A percentile compares a stretch with the other conserved stretches of the same genome.
phyloP scores from a whole-genome alignment of 2,113 vertebrate genomes.

The Myrmecophaga tridactyla region DNA sequence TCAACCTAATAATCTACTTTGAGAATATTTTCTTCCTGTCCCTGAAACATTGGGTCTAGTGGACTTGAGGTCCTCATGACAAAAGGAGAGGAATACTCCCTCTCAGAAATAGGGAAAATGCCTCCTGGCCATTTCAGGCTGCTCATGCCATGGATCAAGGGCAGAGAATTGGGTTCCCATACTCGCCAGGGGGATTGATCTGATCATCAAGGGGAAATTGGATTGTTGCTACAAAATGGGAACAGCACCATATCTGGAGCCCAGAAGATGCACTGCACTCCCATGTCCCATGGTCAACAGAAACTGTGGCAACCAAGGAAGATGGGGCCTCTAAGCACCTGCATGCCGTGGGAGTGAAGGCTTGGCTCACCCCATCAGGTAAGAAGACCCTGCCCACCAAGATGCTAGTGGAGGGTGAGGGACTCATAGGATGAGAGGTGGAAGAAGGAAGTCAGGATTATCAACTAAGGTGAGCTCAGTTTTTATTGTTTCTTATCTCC shows the following conservation, averaged over 20 bases:
- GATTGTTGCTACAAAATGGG: background rate
- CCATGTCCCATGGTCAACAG: background rate
- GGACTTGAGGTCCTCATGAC: background rate
- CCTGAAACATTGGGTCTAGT: background rate
- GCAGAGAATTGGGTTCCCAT: background rate
- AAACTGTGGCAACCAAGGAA: background rate
- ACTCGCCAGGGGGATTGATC: background rate
- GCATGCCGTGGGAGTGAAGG: background rate
- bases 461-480: background rate
- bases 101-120: background rate
- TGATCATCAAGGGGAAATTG: background rate
- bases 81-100: background rate
- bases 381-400: background rate
- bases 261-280: background rate
- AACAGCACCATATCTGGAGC: background rate
- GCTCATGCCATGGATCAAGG: background rate
- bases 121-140: background rate
- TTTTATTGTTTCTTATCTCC: background rate
- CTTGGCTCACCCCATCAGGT: background rate
- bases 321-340: background rate
- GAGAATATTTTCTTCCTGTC: background rate
- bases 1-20: background rate
- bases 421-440: fast-evolving
- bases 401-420: background rate
- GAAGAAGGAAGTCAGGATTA: background rate